Conservation (phyloP, 2,888 invertebrate genomes). For the Pterobdella sp. region DNA sequence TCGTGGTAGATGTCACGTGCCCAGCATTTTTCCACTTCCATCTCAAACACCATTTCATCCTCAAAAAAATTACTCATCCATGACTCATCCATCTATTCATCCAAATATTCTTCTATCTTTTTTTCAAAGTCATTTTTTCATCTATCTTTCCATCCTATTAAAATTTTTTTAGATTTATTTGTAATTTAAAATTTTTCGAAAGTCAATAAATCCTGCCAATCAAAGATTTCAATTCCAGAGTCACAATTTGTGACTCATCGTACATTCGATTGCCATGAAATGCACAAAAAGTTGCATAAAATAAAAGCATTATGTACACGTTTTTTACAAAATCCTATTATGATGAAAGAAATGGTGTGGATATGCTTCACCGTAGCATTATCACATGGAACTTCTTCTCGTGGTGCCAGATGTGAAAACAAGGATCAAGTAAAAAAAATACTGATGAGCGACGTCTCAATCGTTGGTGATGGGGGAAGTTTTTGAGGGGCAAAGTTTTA, state of each 20-base stretch:
- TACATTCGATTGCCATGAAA: too few species aligned
- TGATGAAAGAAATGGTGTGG: constrained; percentile 5
- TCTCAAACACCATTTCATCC: constrained; percentile 44
- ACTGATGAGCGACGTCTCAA: too few species aligned
- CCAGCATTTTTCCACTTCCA: constrained; percentile 45
- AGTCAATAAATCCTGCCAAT: background rate
- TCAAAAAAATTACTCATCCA: constrained; percentile 35
- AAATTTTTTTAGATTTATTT: background rate
- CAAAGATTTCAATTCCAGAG: too few species aligned
- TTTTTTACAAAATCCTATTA: background rate
- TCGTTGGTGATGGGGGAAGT: constrained; percentile 20
- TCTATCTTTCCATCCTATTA: background rate
- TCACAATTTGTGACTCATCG: too few species aligned
- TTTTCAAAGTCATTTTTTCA: constrained; percentile 35
- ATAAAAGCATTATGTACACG: too few species aligned
- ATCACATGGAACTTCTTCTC: background rate
- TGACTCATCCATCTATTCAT: constrained; percentile 37
- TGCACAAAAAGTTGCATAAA: too few species aligned
- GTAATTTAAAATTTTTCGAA: background rate
- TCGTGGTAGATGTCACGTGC: constrained; percentile 46
- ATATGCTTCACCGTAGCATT: background rate
- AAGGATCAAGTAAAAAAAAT: constrained; percentile 1
- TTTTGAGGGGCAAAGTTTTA: constrained; percentile 23
- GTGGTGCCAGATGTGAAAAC: background rate
- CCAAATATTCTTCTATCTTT: constrained; percentile 41